Conservation (phyloP, 1,140 invertebrate genomes). For the Plectrocnemia conspersa region DNA sequence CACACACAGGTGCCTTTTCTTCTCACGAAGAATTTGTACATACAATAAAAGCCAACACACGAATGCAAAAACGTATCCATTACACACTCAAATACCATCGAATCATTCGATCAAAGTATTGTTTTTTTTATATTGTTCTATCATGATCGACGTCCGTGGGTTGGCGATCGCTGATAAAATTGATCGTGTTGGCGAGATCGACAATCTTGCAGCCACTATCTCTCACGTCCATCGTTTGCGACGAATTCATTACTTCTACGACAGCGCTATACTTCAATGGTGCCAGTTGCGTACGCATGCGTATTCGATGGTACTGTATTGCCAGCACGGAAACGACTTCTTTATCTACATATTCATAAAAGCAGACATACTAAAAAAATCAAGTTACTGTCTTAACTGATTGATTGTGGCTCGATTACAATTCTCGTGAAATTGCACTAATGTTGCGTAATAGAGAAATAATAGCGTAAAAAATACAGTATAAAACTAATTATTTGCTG, state of each 20-base stretch:
- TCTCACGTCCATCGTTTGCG: conserved; percentile 21
- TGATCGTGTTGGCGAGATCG: conserved; percentile 19
- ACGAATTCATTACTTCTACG: conserved; percentile 24
- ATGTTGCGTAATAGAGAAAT: too few relatives aligned
- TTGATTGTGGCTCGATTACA: too few relatives aligned
- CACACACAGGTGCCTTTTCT: too few relatives aligned
- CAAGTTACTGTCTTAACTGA: too few relatives aligned
- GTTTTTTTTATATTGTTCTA: background rate
- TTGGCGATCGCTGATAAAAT: conserved; percentile 12
- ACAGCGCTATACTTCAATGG: conserved; percentile 15
- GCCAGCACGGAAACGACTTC: too few relatives aligned
- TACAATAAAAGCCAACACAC: too few relatives aligned
- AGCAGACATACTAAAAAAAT: background rate
- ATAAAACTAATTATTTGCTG: too few relatives aligned
- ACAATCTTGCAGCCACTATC: conserved; percentile 18
- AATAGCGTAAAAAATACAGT: too few relatives aligned
- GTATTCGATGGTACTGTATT: conserved; percentile 7
- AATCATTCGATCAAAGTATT: background rate
- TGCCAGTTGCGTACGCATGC: conserved; percentile 11
- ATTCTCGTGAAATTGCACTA: too few relatives aligned
- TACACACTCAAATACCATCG: background rate
- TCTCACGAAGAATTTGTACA: too few relatives aligned
- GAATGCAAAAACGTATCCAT: background rate
- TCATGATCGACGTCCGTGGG: background rate
- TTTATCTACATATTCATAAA: background rate